phyloP scores from a whole-genome alignment of 2,113 vertebrate genomes.

The Brachyhypopomus occidentalis region DNA sequence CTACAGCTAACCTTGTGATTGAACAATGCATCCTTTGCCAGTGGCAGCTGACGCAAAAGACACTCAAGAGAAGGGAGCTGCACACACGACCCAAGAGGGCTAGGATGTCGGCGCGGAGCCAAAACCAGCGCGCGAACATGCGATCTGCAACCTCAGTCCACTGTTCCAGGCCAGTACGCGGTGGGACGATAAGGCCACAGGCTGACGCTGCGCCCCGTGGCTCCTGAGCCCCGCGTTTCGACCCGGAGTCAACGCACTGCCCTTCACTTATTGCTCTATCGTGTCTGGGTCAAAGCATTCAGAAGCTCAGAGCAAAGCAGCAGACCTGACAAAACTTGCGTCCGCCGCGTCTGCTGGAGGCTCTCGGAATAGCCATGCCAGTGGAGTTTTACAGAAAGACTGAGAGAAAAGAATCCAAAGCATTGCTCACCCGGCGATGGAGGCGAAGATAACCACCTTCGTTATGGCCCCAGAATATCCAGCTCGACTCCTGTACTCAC shows the following conservation, averaged over 20 bases:
- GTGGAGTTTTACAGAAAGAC: background rate
- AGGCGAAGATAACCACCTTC: conserved; percentile 63
- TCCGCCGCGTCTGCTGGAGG: background rate
- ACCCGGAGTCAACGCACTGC: background rate
- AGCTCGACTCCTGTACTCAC: conserved; percentile 63
- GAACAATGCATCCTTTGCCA: conserved; percentile 36
- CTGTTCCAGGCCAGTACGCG: background rate
- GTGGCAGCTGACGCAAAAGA: conserved; percentile 34
- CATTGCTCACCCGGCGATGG: conserved; percentile 64
- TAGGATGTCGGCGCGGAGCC: background rate
- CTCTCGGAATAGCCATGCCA: conserved; percentile 28
- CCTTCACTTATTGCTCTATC: background rate
- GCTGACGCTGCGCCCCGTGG: background rate
- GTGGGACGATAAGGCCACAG: background rate
- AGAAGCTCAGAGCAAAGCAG: background rate
- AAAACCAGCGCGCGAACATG: background rate
- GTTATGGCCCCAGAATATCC: conserved; percentile 66
- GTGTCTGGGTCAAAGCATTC: background rate
- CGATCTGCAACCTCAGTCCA: background rate
- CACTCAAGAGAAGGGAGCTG: conserved; percentile 17
- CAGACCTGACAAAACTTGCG: background rate
- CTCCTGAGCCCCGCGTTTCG: conserved; percentile 10
- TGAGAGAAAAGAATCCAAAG: conserved; percentile 47
- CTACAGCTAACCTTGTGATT: conserved; percentile 29
- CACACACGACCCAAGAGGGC: background rate